A percentile compares a stretch with the other conserved stretches of the same genome.
phyloP scores from a whole-genome alignment of 2,888 invertebrate species.

The Drosophila lutescens region DNA sequence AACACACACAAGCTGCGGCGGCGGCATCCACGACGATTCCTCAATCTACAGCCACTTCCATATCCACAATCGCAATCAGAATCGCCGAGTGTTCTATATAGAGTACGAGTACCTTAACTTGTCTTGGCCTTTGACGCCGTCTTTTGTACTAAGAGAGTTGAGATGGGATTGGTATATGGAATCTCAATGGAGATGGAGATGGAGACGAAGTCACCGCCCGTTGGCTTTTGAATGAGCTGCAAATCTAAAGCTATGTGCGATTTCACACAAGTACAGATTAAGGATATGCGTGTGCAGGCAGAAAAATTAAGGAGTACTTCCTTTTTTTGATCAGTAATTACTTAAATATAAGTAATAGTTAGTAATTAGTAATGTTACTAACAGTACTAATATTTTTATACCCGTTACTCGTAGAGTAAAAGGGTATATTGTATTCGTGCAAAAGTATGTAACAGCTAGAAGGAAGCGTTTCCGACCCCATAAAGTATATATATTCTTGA shows the following conservation, averaged over 20 bases:
- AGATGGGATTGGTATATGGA: conserved; percentile 4
- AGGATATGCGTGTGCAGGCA: conserved; percentile 38
- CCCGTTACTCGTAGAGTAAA: no score
- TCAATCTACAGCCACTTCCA: conserved; percentile 1
- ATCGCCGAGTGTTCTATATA: conserved; percentile 32
- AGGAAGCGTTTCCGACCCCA: no score
- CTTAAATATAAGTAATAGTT: no score
- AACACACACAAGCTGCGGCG: conserved; percentile 25
- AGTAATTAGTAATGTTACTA: no score
- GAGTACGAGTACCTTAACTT: conserved; percentile 55
- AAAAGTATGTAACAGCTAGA: no score
- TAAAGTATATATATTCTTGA: no score
- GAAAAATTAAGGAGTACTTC: background rate
- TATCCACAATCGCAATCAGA: conserved; percentile 21
- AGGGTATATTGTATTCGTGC: no score
- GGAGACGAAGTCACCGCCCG: conserved; percentile 25
- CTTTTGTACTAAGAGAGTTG: conserved; percentile 47
- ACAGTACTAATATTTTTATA: no score
- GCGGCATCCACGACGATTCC: conserved; percentile 4
- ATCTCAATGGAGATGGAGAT: background rate
- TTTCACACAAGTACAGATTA: conserved; percentile 34
- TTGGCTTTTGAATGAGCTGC: conserved; percentile 49
- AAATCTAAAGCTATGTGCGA: conserved; percentile 68
- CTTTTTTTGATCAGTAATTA: background rate
- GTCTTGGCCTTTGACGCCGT: conserved; percentile 77